A percentile compares a stretch with the other conserved stretches of the same genome.
Evolutionary conservation across 2,113 vertebrate species (phyloP).

Genomic region (Atherinomorus stipes): DNA sequence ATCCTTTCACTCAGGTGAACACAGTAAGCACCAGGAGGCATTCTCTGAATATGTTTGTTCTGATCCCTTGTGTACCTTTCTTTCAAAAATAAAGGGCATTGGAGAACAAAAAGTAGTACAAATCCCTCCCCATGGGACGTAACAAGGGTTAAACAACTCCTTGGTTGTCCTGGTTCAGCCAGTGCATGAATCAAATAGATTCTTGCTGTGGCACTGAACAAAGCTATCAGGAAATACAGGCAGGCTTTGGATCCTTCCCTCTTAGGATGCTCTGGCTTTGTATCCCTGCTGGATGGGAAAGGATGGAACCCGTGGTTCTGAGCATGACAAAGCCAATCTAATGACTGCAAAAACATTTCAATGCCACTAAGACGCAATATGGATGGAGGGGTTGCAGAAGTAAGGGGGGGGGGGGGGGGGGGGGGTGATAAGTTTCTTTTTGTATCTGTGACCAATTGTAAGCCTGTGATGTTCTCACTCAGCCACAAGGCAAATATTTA

Average conservation of each 20-base stretch:
- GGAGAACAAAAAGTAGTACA: conserved; percentile 57
- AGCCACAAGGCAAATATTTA: conserved; percentile 57
- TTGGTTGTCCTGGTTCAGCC: conserved; percentile 64
- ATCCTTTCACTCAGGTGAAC: conserved; percentile 69
- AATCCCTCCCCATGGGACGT: conserved; percentile 57
- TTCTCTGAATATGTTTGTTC: conserved; percentile 47
- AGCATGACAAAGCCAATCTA: conserved; percentile 80
- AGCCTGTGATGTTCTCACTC: conserved; percentile 65
- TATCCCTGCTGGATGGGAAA: conserved; percentile 52
- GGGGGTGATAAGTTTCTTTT: conserved; percentile 64
- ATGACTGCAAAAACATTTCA: conserved; percentile 61
- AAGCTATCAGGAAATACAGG: conserved; percentile 80
- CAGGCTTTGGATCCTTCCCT: conserved; percentile 73
- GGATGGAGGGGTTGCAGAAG: conserved; percentile 40
- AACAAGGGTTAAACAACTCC: conserved; percentile 64
- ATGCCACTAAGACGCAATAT: conserved; percentile 58
- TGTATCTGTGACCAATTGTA: conserved; percentile 76
- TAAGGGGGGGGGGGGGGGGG: conserved; percentile 11
- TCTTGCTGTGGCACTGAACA: conserved; percentile 70
- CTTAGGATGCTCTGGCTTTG: conserved; percentile 68
- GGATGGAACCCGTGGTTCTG: conserved; percentile 56
- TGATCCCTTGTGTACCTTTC: conserved; percentile 64
- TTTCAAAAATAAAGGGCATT: conserved; percentile 68
- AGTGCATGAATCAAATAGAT: conserved; percentile 72
- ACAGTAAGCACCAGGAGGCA: conserved; percentile 39